Evolutionary conservation across 2,797 vertebrate genomes (phyloP).

Genomic region (Pangasius sanitwongsei): DNA sequence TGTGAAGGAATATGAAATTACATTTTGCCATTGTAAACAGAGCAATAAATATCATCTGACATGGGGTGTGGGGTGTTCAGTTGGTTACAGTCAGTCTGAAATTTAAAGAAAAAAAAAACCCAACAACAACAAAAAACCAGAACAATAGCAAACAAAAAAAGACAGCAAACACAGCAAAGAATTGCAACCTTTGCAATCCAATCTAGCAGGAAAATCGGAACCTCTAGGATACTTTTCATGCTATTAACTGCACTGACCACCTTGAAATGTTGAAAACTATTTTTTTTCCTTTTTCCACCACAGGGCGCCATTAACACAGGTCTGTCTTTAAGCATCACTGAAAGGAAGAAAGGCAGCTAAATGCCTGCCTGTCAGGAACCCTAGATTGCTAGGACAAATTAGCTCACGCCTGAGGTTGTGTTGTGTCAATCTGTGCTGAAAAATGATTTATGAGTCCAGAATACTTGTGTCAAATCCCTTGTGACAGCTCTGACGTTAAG

Average conservation of each 20-base stretch:
- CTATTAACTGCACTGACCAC: neutral
- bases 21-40: neutral
- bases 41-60: neutral
- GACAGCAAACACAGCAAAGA: neutral
- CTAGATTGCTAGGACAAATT: neutral
- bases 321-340: neutral
- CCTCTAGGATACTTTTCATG: neutral
- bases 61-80: neutral
- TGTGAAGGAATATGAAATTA: neutral
- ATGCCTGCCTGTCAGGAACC: neutral
- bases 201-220: no score
- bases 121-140: neutral
- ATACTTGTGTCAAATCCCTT: neutral
- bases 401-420: neutral
- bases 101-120: neutral
- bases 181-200: neutral
- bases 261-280: neutral
- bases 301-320: neutral
- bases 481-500: neutral
- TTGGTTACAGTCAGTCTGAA: neutral
- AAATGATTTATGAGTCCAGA: neutral
- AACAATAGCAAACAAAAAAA: neutral
- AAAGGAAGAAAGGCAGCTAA: slow-evolving; percentile 13
- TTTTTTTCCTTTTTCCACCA: neutral
- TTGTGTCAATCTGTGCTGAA: neutral